Evolutionary conservation across 2,888 invertebrate genomes (phyloP).

Genomic region (Steinernema hermaphroditum): DNA sequence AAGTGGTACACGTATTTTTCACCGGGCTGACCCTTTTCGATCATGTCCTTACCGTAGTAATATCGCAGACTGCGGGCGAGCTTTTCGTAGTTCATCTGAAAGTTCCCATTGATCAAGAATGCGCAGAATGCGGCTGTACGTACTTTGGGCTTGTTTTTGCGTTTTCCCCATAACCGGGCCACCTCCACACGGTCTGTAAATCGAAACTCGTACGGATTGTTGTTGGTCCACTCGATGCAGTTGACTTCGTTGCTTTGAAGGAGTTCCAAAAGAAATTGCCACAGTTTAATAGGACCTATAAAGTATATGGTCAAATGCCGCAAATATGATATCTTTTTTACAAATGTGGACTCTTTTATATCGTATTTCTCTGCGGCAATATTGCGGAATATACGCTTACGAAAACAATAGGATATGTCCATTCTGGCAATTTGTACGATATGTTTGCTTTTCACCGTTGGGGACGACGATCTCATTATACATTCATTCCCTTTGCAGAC

Average conservation of each 20-base stretch:
- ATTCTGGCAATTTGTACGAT: no score
- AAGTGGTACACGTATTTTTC: conserved; percentile 32
- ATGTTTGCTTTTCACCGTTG: no score
- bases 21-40: conserved; percentile 23
- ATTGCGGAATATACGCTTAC: no score
- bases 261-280: conserved; percentile 28
- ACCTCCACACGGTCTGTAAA: conserved; percentile 21
- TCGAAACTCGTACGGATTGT: conserved; percentile 27
- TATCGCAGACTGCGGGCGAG: conserved; percentile 27
- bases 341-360: background rate
- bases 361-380: no score
- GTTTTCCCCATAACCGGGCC: conserved; percentile 25
- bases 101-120: background rate
- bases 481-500: no score
- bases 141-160: conserved; percentile 32
- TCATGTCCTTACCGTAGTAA: conserved; percentile 29
- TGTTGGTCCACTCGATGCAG: conserved; percentile 30
- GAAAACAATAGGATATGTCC: no score
- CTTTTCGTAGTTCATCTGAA: conserved; percentile 31
- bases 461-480: no score
- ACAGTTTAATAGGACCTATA: conserved; percentile 29
- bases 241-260: conserved; percentile 15
- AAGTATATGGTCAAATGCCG: background rate
- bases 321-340: background rate
- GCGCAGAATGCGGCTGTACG: background rate